These are phyloP conservation scores for Anarrhichthys ocellatus DNA, from an alignment of 2,113 vertebrate genomes.

Conservation along the genomic window DNA sequence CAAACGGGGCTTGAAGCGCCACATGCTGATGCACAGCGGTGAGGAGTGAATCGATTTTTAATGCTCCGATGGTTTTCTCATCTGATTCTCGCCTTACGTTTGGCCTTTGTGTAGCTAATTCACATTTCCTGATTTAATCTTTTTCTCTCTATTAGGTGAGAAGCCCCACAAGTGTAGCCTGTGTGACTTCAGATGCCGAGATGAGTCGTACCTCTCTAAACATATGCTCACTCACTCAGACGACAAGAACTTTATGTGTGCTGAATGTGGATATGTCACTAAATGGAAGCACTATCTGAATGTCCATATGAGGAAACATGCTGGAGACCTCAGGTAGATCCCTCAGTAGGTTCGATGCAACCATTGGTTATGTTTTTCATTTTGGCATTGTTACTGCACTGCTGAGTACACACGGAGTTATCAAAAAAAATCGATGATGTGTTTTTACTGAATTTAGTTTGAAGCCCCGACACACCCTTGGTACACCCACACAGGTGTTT, in stretches of 20 bases:
- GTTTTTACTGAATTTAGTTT: not conserved
- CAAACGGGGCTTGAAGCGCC: slow-evolving; percentile 93
- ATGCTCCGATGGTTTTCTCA: not conserved
- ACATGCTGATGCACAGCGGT: slow-evolving; percentile 94
- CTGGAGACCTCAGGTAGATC: slow-evolving; percentile 92
- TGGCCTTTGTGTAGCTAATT: not conserved
- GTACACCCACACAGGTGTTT: too few species aligned
- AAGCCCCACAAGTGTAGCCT: slow-evolving; percentile 95
- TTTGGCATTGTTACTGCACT: not conserved
- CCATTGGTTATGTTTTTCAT: not conserved
- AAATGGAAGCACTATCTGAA: slow-evolving; percentile 98
- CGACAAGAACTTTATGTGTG: slow-evolving; percentile 96
- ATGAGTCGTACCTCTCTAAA: slow-evolving; percentile 96
- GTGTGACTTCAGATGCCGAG: slow-evolving; percentile 94
- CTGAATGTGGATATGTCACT: slow-evolving; percentile 96
- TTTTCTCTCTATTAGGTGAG: slow-evolving; percentile 84
- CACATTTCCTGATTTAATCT: not conserved
- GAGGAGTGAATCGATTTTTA: slow-evolving; percentile 45
- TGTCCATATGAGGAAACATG: slow-evolving; percentile 98
- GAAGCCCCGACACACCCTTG: too few species aligned
- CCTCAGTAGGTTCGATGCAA: not conserved
- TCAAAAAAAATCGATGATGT: not conserved
- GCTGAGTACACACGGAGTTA: not conserved
- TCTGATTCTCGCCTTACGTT: not conserved
- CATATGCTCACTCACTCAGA: slow-evolving; percentile 96